These are phyloP conservation scores for Anser cygnoides DNA, from an alignment of 2,113 vertebrate genomes.

Conservation along the genomic window DNA sequence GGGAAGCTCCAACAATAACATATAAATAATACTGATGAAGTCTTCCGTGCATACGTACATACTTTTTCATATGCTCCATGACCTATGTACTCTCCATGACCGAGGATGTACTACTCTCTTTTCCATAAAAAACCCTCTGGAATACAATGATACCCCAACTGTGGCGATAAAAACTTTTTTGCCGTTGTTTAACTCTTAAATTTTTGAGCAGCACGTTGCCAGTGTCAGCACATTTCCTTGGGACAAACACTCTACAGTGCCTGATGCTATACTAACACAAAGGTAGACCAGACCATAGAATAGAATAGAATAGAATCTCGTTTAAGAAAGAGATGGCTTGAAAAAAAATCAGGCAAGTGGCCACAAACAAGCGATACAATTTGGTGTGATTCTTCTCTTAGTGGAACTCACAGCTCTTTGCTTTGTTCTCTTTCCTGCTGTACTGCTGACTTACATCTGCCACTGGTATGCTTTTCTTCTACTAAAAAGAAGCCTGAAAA, in stretches of 20 bases:
- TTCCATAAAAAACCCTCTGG: background rate
- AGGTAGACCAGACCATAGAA: background rate
- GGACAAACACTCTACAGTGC: background rate
- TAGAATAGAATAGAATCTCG: background rate
- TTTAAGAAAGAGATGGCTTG: background rate
- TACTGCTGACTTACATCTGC: background rate
- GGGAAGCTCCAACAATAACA: background rate
- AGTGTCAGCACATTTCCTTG: background rate
- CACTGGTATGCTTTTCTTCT: background rate
- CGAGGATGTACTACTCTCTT: background rate
- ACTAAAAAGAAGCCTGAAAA: background rate
- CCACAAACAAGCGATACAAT: background rate
- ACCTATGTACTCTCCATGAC: background rate
- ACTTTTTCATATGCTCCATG: background rate
- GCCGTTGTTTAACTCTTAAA: background rate
- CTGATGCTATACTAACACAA: background rate
- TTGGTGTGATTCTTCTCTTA: background rate
- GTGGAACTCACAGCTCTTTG: background rate
- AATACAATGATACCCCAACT: background rate
- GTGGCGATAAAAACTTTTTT: background rate
- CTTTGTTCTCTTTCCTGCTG: background rate
- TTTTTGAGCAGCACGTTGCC: background rate
- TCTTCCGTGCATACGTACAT: fast-evolving
- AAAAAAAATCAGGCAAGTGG: background rate
- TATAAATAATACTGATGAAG: background rate